These are phyloP conservation scores for Oreochromis aureus DNA, from an alignment of 2,113 vertebrate species.

Conservation along the genomic window DNA sequence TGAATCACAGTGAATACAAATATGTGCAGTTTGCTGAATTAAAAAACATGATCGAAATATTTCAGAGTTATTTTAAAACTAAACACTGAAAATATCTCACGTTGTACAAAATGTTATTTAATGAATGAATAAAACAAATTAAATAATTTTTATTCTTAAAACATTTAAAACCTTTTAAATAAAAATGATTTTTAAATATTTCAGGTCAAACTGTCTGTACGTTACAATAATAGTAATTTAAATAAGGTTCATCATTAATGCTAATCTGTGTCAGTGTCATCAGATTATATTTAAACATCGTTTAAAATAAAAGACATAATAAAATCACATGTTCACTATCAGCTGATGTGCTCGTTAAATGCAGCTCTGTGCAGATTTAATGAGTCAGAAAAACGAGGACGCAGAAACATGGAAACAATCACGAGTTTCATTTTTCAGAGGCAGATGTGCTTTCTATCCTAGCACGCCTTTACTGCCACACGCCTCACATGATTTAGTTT, in stretches of 20 bases:
- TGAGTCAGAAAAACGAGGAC: fast-evolving
- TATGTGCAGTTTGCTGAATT: fast-evolving
- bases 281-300: fast-evolving
- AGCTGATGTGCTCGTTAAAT: neutral
- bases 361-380: neutral
- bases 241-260: neutral
- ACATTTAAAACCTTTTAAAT: neutral
- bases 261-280: neutral
- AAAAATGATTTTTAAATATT: neutral
- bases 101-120: neutral
- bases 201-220: neutral
- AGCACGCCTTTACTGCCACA: neutral
- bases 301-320: neutral
- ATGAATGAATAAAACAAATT: neutral
- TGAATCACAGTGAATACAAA: neutral
- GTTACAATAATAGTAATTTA: neutral
- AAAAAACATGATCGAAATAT: neutral
- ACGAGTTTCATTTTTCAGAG: neutral
- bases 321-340: fast-evolving
- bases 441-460: fast-evolving
- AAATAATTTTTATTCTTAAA: neutral
- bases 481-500: neutral
- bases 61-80: neutral
- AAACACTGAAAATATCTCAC: neutral
- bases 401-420: neutral